Conservation (phyloP, 2,888 invertebrate species). For the Zygothrica quintamaculata region DNA sequence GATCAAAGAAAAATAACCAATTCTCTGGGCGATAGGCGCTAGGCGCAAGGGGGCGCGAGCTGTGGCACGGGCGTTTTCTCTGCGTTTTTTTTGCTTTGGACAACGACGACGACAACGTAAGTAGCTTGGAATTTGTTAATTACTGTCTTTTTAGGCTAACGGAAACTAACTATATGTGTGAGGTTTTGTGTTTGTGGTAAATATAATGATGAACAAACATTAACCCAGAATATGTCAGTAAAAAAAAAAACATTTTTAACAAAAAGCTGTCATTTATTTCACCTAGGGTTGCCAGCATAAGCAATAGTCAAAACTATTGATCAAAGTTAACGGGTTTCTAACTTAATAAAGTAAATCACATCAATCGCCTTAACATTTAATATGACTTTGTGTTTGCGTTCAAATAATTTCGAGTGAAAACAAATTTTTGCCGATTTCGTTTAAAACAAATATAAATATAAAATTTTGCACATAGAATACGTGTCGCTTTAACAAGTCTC, state of each 20-base stretch:
- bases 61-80: conserved; percentile 62
- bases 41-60: conserved; percentile 40
- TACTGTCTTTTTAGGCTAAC: conserved; percentile 26
- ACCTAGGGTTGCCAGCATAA: conserved; percentile 42
- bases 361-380: neutral
- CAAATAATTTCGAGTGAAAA: conserved; percentile 34
- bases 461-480: too few relatives aligned
- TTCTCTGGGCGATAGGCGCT: conserved; percentile 44
- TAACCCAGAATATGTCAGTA: too few relatives aligned
- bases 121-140: conserved; percentile 69
- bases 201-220: neutral
- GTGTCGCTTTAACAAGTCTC: neutral
- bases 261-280: conserved; percentile 46
- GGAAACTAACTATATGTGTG: conserved; percentile 14
- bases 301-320: neutral
- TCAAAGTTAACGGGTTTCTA: conserved; percentile 49
- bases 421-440: conserved; percentile 22
- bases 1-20: conserved; percentile 32
- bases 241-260: conserved; percentile 41
- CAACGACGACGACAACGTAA: conserved; percentile 79
- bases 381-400: neutral
- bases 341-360: too few relatives aligned
- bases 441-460: too few relatives aligned
- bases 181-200: conserved; percentile 41
- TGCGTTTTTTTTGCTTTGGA: conserved; percentile 69